Evolutionary conservation across 2,888 invertebrate species (phyloP).

Genomic region (Osmoderma eremita): DNA sequence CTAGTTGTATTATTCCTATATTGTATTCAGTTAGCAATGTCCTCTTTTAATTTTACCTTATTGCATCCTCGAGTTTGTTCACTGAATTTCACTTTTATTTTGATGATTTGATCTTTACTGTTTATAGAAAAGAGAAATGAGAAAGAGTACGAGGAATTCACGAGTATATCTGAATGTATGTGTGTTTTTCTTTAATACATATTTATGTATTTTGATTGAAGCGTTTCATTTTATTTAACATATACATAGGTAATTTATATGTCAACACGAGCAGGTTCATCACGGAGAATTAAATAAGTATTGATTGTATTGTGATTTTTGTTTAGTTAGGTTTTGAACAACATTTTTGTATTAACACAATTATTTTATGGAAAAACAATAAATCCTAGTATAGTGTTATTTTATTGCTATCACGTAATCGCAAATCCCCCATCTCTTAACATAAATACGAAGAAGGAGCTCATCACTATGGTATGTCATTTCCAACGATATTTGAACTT

Average conservation of each 20-base stretch:
- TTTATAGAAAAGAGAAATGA: slow-evolving; percentile 4
- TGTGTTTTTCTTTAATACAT: slow-evolving; percentile 34
- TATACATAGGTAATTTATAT: slow-evolving; percentile 12
- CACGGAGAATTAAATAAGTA: slow-evolving; percentile 20
- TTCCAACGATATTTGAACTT: too few relatives aligned
- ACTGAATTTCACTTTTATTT: slow-evolving; percentile 31
- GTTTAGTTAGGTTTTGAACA: slow-evolving; percentile 22
- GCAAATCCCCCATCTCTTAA: background rate
- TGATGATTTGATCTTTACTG: slow-evolving; percentile 9
- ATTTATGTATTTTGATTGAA: slow-evolving; percentile 22
- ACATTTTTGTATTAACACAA: slow-evolving; percentile 35
- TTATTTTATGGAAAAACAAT: slow-evolving; percentile 34
- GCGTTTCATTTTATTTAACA: slow-evolving; percentile 35
- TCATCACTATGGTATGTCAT: too few relatives aligned
- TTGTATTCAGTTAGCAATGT: slow-evolving; percentile 28
- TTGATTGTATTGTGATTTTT: slow-evolving; percentile 30
- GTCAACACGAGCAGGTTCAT: background rate
- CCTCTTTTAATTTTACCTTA: slow-evolving; percentile 19
- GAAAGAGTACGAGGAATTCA: slow-evolving; percentile 1
- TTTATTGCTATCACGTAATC: background rate
- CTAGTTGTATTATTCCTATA: slow-evolving; percentile 37
- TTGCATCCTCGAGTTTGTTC: slow-evolving; percentile 18
- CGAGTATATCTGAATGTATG: slow-evolving; percentile 33
- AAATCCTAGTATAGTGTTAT: slow-evolving; percentile 31
- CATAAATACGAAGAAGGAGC: too few relatives aligned